Evolutionary conservation across 1,140 invertebrate species (phyloP).

Genomic region (Camponotus floridanus): DNA sequence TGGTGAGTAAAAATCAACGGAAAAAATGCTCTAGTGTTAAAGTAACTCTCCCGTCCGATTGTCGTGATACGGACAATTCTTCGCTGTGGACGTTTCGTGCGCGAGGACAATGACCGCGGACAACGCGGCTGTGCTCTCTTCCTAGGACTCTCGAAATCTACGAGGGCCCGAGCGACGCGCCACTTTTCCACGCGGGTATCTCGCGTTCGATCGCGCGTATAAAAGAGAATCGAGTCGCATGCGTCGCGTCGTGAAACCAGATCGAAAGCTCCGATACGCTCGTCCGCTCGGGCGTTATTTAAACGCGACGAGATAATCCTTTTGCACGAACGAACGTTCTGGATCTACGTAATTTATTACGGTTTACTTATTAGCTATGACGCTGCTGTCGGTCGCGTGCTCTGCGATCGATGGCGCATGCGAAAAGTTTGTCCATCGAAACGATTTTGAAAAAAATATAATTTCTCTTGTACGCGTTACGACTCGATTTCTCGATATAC

Average conservation of each 20-base stretch:
- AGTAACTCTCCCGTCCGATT: constrained; percentile 7
- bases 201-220: constrained; percentile 51
- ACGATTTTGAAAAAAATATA: constrained; percentile 20
- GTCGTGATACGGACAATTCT: neutral
- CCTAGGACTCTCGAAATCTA: constrained; percentile 41
- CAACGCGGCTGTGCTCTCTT: neutral
- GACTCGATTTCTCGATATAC: constrained; percentile 25
- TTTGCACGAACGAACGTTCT: constrained; percentile 40
- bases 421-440: neutral
- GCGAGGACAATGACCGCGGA: constrained; percentile 36
- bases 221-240: constrained; percentile 61
- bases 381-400: constrained; percentile 9
- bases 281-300: constrained; percentile 48
- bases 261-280: constrained; percentile 54
- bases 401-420: constrained; percentile 16
- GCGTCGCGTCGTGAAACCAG: constrained; percentile 39
- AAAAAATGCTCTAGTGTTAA: constrained; percentile 49
- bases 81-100: constrained; percentile 13
- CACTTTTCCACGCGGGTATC: constrained; percentile 39
- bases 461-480: neutral
- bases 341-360: constrained; percentile 58
- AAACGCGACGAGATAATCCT: constrained; percentile 58
- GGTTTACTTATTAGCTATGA: constrained; percentile 57
- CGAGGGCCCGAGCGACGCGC: constrained; percentile 20
- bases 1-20: constrained; percentile 83